A percentile compares a stretch with the other conserved stretches of the same genome.
phyloP scores from a whole-genome alignment of 2,113 vertebrate genomes.

The Nettapus auritus region DNA sequence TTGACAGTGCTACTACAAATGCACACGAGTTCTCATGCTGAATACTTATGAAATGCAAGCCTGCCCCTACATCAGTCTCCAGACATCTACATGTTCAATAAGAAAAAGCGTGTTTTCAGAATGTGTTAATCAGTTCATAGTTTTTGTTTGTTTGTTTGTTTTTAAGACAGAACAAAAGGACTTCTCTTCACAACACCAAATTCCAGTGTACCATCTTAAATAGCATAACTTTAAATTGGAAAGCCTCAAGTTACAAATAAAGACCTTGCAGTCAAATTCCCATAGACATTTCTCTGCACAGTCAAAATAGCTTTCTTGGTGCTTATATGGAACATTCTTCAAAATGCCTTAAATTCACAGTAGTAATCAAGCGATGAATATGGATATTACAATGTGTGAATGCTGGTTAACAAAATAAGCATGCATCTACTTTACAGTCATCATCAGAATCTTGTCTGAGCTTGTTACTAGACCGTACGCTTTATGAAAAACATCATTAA shows the following conservation, averaged over 20 bases:
- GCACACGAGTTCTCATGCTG: not conserved
- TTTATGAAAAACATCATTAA: slow-evolving; percentile 27
- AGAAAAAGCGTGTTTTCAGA: too few relatives aligned
- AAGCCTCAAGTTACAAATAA: not conserved
- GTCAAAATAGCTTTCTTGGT: not conserved
- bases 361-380: slow-evolving; percentile 12
- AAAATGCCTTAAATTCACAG: not conserved
- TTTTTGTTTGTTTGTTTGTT: not conserved
- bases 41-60: not conserved
- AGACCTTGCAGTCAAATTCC: not conserved
- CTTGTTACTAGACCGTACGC: not conserved
- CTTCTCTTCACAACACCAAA: not conserved
- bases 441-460: slow-evolving; percentile 39
- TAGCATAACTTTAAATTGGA: not conserved
- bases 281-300: not conserved
- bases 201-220: not conserved
- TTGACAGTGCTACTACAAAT: not conserved
- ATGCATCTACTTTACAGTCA: slow-evolving; percentile 30
- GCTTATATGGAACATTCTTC: not conserved
- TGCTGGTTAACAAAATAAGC: slow-evolving; percentile 14
- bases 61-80: not conserved
- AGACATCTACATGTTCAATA: not conserved
- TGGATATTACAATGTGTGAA: slow-evolving; percentile 4
- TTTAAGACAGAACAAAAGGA: not conserved
- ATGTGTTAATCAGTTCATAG: too few relatives aligned